These are phyloP conservation scores for Araneus ventricosus DNA, from an alignment of 1,140 invertebrate genomes.

Conservation along the genomic window DNA sequence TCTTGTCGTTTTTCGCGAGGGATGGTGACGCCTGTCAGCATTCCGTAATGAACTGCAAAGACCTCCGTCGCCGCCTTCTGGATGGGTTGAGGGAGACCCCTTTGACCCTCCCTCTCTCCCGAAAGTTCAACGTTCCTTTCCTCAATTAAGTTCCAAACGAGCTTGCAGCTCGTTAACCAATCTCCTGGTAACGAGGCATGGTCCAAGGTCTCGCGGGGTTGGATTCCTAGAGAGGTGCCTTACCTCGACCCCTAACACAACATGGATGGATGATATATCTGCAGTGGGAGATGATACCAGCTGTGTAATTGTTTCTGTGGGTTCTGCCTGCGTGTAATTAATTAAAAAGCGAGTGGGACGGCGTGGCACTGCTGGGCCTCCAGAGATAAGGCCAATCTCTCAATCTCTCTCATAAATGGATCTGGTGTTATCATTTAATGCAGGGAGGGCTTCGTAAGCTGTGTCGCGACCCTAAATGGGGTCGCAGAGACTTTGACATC, in stretches of 20 bases:
- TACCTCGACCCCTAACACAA: neutral
- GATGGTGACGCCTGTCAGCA: slow-evolving; percentile 11
- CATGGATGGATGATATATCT: slow-evolving; percentile 13
- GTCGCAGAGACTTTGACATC: too few relatives aligned
- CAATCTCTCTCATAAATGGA: too few relatives aligned
- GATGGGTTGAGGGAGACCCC: slow-evolving; percentile 20
- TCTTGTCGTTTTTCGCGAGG: neutral
- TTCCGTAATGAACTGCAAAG: slow-evolving; percentile 10
- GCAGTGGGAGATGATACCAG: neutral
- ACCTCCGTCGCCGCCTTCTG: neutral
- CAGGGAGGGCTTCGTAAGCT: too few relatives aligned
- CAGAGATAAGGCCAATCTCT: too few relatives aligned
- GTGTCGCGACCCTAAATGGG: too few relatives aligned
- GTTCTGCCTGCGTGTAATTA: neutral
- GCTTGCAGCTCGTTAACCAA: slow-evolving; percentile 3
- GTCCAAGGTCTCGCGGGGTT: slow-evolving; percentile 2
- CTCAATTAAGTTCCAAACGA: slow-evolving; percentile 37
- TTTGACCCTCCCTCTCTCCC: neutral
- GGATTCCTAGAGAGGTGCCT: neutral
- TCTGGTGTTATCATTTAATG: too few relatives aligned
- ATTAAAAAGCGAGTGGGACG: neutral
- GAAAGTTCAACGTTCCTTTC: slow-evolving; percentile 26
- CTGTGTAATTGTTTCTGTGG: neutral
- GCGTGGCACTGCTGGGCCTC: too few relatives aligned
- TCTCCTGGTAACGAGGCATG: neutral